Base-by-base conservation (phyloP, 2,113 vertebrate genomes). In the Myotis yumanensis region DNA sequence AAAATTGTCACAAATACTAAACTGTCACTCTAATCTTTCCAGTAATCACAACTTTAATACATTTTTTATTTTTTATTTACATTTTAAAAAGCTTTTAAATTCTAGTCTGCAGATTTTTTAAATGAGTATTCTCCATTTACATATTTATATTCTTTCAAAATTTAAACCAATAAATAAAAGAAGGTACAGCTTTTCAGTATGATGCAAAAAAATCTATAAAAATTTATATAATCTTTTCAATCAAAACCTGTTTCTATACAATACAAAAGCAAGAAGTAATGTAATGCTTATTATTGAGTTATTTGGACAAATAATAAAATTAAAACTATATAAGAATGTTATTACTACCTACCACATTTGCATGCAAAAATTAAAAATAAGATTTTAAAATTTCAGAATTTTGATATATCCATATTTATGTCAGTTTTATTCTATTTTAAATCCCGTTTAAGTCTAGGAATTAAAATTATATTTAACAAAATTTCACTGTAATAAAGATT, bases 181-280 rank as follows among this genome's bases (percentile, higher is more conserved):
- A 25, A 85, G 15, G 69, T 30, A 77, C 3, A 54, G 2, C 4
- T 75, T 85, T 94, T 80, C 15, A 59, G 22, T 73, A 48, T 37
- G 35, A 86, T 40, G 7, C 5, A 92, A 85, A 71, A 37, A 40
- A 35, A 51, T 10, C 5, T 30, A 40, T 43, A 43, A 64, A 46
- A 69, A 72, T 64, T 77, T 62, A 48, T 37, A 35, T 66, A 11
- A 57, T 52, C 23, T 89, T 69, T 80, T 51, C 25, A 68, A 66
- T 51, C 9, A 46, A 91, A 89, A 68, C 0, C 14, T 81, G 7
- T 20, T 86, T 92, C 30, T 17, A 66, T 64, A 37, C 4, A n/a
- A 83, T 46, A 7, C 22, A 73, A 89, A 72, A 77, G 32, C 1
- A 86, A 95, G 20, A 93, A 83, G 23, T 68, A 93, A 84, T 87